These are phyloP conservation scores for Amblyopsis hoosieri DNA, from an alignment of 2,797 vertebrate species.

Conservation along the genomic window DNA sequence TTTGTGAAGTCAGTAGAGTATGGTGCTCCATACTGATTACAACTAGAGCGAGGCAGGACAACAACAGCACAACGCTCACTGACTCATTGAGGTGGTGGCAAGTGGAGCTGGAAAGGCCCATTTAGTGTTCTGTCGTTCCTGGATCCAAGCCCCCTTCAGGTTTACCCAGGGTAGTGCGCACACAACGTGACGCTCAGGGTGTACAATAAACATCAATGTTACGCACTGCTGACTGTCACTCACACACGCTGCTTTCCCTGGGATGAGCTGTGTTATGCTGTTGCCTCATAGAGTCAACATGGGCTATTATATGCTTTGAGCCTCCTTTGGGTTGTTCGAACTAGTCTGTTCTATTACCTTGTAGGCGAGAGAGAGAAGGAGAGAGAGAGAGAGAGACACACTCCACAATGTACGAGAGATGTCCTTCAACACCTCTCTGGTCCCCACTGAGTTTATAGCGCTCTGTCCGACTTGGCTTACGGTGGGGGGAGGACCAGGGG, in stretches of 20 bases:
- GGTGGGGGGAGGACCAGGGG: neutral
- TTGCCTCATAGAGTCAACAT: too few relatives aligned
- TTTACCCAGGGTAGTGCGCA: constrained; percentile 29
- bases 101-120: constrained; percentile 10
- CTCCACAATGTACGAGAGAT: constrained; percentile 37
- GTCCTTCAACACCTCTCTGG: constrained; percentile 54
- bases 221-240: constrained; percentile 6
- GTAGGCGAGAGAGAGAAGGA: constrained; percentile 54
- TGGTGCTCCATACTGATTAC: constrained; percentile 56
- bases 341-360: neutral
- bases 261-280: too few relatives aligned
- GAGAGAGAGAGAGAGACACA: constrained; percentile 27
- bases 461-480: too few relatives aligned
- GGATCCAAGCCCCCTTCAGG: constrained; percentile 27
- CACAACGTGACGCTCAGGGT: constrained; percentile 12
- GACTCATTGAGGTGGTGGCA: constrained; percentile 3
- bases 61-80: neutral
- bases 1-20: constrained; percentile 25
- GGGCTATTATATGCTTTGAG: too few relatives aligned
- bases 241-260: too few relatives aligned
- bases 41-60: constrained; percentile 19
- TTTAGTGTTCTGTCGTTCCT: constrained; percentile 56
- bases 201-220: constrained; percentile 36
- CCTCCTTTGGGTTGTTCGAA: too few relatives aligned
- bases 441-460: neutral